A percentile compares a stretch with the other conserved stretches of the same genome.
These are phyloP conservation scores for Latheticus oryzae DNA, from an alignment of 2,888 invertebrate genomes.

Conservation along the genomic window DNA sequence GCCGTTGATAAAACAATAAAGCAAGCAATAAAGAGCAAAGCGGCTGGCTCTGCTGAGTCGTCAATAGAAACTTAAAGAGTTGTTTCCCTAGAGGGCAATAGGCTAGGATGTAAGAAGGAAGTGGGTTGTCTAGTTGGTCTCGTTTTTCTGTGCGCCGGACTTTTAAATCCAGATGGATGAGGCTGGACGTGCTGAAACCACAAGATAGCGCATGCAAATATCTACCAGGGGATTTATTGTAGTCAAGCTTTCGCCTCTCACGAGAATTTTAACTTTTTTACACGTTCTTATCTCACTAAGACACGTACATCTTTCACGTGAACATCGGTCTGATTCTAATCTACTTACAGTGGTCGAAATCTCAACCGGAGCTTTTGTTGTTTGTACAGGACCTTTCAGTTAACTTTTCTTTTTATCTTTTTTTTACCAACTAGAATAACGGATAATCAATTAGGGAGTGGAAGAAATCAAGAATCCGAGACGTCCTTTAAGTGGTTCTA, in stretches of 20 bases:
- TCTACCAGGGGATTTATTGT: slow-evolving; percentile 46
- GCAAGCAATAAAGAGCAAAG: slow-evolving; percentile 26
- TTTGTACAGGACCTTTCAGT: slow-evolving; percentile 17
- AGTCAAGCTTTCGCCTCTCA: slow-evolving; percentile 22
- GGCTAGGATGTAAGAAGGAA: slow-evolving; percentile 30
- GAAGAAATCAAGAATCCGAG: slow-evolving; percentile 18
- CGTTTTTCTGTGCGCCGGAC: slow-evolving; percentile 31
- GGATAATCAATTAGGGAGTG: slow-evolving; percentile 15
- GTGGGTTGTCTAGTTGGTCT: slow-evolving; percentile 24
- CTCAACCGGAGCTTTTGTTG: slow-evolving; percentile 27
- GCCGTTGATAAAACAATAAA: slow-evolving; percentile 37
- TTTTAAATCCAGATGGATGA: slow-evolving; percentile 49
- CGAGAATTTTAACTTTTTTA: slow-evolving; percentile 38
- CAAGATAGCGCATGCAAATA: slow-evolving; percentile 51
- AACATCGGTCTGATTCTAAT: slow-evolving; percentile 26
- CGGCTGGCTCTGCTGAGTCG: slow-evolving; percentile 12
- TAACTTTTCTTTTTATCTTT: too few species aligned
- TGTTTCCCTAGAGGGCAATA: slow-evolving; percentile 37
- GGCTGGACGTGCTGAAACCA: slow-evolving; percentile 46
- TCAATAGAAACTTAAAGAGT: slow-evolving; percentile 32
- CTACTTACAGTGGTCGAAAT: slow-evolving; percentile 32
- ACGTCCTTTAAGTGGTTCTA: slow-evolving; percentile 23
- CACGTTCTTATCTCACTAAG: slow-evolving; percentile 26
- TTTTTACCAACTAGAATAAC: too few species aligned
- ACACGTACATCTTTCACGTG: slow-evolving; percentile 30